These are phyloP conservation scores for Pantelozetes paolii DNA, from an alignment of 2,888 invertebrate genomes.

Conservation along the genomic window DNA sequence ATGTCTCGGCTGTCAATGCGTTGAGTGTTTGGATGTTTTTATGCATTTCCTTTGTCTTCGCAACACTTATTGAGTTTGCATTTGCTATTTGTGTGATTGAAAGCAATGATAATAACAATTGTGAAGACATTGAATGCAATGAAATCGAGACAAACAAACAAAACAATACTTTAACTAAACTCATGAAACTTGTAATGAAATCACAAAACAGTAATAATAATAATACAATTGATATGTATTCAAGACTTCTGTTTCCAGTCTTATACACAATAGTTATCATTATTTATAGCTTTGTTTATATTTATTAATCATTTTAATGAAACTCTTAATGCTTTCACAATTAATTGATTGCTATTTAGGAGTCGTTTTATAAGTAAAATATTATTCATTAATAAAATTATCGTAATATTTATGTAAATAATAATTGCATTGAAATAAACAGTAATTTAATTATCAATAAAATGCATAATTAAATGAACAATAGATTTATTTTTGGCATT, in stretches of 20 bases:
- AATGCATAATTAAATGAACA: no score
- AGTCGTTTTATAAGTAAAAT: no score
- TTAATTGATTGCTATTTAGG: no score
- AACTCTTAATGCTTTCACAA: not conserved
- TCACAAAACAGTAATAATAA: not conserved
- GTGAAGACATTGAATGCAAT: not conserved
- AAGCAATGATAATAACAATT: not conserved
- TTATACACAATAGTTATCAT: not conserved
- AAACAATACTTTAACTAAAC: not conserved
- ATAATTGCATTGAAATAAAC: no score
- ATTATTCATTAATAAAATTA: no score
- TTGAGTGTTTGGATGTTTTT: slow-evolving; percentile 49
- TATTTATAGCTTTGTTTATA: slow-evolving; percentile 25
- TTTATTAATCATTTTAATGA: slow-evolving; percentile 5
- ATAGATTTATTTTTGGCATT: no score
- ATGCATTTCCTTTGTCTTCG: slow-evolving; percentile 49
- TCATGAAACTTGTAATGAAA: not conserved
- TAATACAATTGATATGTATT: slow-evolving; percentile 21
- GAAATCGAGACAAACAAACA: not conserved
- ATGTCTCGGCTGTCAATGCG: slow-evolving; percentile 51
- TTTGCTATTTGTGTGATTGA: slow-evolving; percentile 42
- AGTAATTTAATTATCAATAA: no score
- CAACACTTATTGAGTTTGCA: slow-evolving; percentile 48
- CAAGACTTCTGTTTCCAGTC: not conserved
- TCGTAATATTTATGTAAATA: no score